phyloP scores from a whole-genome alignment of 2,888 invertebrate species.

The Helicoverpa assulta region DNA sequence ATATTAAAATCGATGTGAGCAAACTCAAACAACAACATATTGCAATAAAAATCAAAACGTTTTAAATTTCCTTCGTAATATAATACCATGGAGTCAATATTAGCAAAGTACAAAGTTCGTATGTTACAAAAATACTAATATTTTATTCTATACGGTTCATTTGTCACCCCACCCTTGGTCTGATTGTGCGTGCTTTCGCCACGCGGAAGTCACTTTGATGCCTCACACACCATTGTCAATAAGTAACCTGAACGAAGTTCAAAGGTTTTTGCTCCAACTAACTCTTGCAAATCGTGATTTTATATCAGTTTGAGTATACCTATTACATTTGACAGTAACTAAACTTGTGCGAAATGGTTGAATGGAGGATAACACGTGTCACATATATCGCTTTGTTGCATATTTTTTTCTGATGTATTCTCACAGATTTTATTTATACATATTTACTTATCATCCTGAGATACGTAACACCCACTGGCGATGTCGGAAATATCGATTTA shows the following conservation, averaged over 20 bases:
- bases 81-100: constrained; percentile 60
- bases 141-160: constrained; percentile 73
- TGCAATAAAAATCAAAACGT: constrained; percentile 58
- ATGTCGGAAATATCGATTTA: too few species aligned
- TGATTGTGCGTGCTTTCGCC: constrained; percentile 74
- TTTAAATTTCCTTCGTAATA: constrained; percentile 59
- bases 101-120: constrained; percentile 57
- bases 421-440: too few species aligned
- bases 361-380: not conserved
- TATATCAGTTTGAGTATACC: constrained; percentile 42
- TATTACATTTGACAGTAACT: constrained; percentile 38
- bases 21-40: constrained; percentile 49
- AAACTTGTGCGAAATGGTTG: constrained; percentile 6
- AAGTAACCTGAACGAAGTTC: constrained; percentile 66
- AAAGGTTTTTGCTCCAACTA: constrained; percentile 62
- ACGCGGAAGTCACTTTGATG: constrained; percentile 76
- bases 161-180: constrained; percentile 68
- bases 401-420: too few species aligned
- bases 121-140: constrained; percentile 66
- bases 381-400: not conserved
- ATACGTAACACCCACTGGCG: too few species aligned
- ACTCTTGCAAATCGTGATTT: constrained; percentile 47
- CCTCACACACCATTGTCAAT: constrained; percentile 70
- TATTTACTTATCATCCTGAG: too few species aligned
- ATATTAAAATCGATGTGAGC: constrained; percentile 53